phyloP scores from a whole-genome alignment of 2,797 vertebrate species.

The Nannoperca obscura region DNA sequence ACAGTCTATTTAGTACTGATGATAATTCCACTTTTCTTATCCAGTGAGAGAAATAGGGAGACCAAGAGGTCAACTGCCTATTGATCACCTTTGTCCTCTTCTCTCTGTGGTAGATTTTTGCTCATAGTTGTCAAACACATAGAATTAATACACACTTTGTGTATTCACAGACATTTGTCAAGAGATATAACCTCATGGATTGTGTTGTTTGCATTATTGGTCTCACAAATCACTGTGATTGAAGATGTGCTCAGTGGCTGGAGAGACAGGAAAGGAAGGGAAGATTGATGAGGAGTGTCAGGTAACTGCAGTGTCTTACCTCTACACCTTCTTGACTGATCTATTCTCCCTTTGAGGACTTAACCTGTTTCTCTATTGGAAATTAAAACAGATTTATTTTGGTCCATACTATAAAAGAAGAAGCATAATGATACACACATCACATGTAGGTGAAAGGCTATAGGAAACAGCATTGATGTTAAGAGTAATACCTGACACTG shows the following conservation, averaged over 20 bases:
- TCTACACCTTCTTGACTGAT: constrained; percentile 30
- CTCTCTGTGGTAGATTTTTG: not conserved
- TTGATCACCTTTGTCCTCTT: constrained; percentile 4
- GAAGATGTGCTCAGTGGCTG: constrained; percentile 32
- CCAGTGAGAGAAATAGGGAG: not conserved
- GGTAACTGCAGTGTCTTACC: constrained; percentile 4
- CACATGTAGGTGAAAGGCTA: too few relatives aligned
- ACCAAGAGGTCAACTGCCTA: not conserved
- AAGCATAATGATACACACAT: not conserved
- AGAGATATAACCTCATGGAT: constrained; percentile 20
- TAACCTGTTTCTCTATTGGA: not conserved
- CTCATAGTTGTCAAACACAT: not conserved
- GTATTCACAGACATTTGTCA: constrained; percentile 32
- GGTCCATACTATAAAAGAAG: not conserved
- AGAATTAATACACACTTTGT: constrained; percentile 13
- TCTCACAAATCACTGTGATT: constrained; percentile 43
- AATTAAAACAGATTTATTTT: constrained; percentile 25
- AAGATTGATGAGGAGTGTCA: constrained; percentile 47
- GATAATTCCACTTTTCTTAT: constrained; percentile 10
- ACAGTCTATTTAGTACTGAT: constrained; percentile 21
- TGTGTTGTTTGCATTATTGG: constrained; percentile 17
- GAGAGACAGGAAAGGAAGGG: constrained; percentile 8
- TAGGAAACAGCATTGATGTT: not conserved
- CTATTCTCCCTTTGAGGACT: not conserved
- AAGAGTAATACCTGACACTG: not conserved